Base-by-base conservation (phyloP, 2,797 vertebrate species). In the Leptatherina wallacei region DNA sequence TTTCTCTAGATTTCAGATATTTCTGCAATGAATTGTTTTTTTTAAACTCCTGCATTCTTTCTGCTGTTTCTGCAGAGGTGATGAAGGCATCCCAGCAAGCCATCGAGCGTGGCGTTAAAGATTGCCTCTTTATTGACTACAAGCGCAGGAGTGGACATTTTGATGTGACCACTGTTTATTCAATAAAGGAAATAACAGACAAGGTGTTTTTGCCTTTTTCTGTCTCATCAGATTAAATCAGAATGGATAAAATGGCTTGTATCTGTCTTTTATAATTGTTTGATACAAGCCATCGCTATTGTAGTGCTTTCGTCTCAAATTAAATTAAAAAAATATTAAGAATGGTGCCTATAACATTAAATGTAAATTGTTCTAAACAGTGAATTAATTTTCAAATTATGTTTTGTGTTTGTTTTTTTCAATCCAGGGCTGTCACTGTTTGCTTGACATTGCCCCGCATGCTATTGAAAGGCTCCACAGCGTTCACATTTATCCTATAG, bases 11-110 rank as follows among this genome's bases (percentile, higher is more conserved):
- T 13, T 24, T 52, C n/a, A 29, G 12, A 22, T 47, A 44, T 47
- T 20, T 62, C 40, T 62, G 0, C 3, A 60, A 38, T 14, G 2
- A 59, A 59, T 32, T 32, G 30, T 32, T 32, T 32, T 14, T n/a
- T 10, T 44, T 77, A 14, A 18, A 36, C 11, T 18, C 14, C 12
- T 16, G 2, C 13, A 11, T 56, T 33, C 12, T 60, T 56, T 67
- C 10, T 68, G 2, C 77, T 52, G 6, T 13, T 24, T 61, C 65
- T 83, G 59, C 94, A 99, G 98, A 99, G 92, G 96, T 99, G 88
- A 99, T 99, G 98, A 99, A 99, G 93, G 98, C 98, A 44, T 99
- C 98, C 33, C 98, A 99, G 81, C 98, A 99, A 91, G 98, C 98
- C 81, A 99, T 99, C 2, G 97, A 99, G 75, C 95, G 97, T 0